These are phyloP conservation scores for Macaria liturata DNA, from an alignment of 2,888 invertebrate species.

Conservation along the genomic window DNA sequence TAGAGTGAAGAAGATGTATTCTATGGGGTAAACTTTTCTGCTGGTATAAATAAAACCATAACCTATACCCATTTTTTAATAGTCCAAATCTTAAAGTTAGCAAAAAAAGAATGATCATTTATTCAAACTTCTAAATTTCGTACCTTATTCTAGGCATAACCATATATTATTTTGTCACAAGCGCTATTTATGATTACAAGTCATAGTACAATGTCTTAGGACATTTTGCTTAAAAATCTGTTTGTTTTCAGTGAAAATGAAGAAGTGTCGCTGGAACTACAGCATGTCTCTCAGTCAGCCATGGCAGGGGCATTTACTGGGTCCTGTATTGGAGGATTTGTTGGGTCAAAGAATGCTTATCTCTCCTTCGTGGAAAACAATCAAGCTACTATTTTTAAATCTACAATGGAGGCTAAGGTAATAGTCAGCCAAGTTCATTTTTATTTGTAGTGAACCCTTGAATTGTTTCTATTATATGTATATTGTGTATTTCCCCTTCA, in stretches of 20 bases:
- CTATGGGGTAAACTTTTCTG: slow-evolving; percentile 62
- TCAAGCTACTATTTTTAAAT: slow-evolving; percentile 87
- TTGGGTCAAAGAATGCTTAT: slow-evolving; percentile 83
- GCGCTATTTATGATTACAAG: too few relatives aligned
- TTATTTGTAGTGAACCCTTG: too few relatives aligned
- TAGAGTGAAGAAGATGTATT: slow-evolving; percentile 75
- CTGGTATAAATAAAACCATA: slow-evolving; percentile 10
- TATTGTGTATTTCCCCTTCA: too few relatives aligned
- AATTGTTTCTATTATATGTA: too few relatives aligned
- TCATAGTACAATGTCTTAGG: too few relatives aligned
- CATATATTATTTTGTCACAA: too few relatives aligned
- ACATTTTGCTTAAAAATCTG: too few relatives aligned
- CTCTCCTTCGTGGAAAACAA: slow-evolving; percentile 88
- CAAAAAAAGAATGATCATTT: too few relatives aligned
- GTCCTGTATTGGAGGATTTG: slow-evolving; percentile 85
- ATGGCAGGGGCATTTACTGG: slow-evolving; percentile 85
- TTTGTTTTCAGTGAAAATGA: slow-evolving; percentile 85
- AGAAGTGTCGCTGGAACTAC: slow-evolving; percentile 84
- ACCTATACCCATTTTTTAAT: neutral
- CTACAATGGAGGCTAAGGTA: slow-evolving; percentile 88
- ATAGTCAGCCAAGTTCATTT: slow-evolving; percentile 1
- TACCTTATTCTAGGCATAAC: too few relatives aligned
- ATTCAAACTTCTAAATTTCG: too few relatives aligned
- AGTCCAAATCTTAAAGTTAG: too few relatives aligned
- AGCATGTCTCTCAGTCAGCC: slow-evolving; percentile 83